Percentiles rank a stretch among this genome's conserved stretches.
phyloP scores from a whole-genome alignment of 2,797 vertebrate species.

The Gymnothorax reevesii region DNA sequence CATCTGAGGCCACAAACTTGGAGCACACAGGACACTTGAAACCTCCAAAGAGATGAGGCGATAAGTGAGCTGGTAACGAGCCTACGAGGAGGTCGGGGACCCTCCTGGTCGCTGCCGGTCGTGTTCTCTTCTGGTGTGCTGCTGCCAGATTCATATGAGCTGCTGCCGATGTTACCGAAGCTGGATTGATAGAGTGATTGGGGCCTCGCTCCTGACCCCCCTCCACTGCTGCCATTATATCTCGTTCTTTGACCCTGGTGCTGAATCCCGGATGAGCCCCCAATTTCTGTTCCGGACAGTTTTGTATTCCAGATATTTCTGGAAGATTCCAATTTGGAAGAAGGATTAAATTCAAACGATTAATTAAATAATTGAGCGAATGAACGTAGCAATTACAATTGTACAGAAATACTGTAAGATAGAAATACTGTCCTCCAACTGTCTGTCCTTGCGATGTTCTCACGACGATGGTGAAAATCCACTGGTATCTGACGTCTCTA shows the following conservation, averaged over 20 bases:
- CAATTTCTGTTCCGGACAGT: no score
- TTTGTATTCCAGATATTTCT: no score
- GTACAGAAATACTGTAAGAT: no score
- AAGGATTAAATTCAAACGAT: no score
- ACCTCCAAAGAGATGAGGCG: slow-evolving; percentile 92
- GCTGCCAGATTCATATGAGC: slow-evolving; percentile 79
- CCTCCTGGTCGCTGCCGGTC: slow-evolving; percentile 64
- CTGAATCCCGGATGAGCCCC: slow-evolving; percentile 45
- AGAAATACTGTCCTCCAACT: no score
- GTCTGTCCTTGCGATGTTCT: no score
- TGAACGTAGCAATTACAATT: no score
- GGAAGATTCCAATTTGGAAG: no score
- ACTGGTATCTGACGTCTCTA: no score
- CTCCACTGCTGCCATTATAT: slow-evolving; percentile 61
- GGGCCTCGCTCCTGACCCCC: slow-evolving; percentile 58
- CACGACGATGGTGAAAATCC: no score
- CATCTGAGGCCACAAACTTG: slow-evolving; percentile 90
- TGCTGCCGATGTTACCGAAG: slow-evolving; percentile 76
- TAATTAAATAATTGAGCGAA: no score
- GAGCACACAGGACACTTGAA: slow-evolving; percentile 97
- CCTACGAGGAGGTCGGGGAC: slow-evolving; percentile 86
- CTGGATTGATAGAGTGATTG: slow-evolving; percentile 62
- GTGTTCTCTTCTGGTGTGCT: slow-evolving; percentile 78
- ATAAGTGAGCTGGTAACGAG: slow-evolving; percentile 90
- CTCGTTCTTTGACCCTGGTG: slow-evolving; percentile 69